Conservation (phyloP, 2,113 vertebrate species). For the Penelope pileata region DNA sequence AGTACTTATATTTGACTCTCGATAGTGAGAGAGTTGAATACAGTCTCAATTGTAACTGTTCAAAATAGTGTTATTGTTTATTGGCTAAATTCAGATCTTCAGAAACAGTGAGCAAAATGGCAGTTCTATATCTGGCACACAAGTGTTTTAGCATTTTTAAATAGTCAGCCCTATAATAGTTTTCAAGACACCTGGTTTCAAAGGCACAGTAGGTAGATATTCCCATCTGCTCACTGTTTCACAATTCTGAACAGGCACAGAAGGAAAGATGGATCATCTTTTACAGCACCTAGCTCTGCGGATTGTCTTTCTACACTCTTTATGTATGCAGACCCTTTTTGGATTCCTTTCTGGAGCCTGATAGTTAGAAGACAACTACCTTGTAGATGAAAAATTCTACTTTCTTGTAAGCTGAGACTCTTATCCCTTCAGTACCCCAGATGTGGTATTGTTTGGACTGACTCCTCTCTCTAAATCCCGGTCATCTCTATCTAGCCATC, state of each 20-base stretch:
- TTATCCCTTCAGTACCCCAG: neutral
- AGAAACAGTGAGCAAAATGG: neutral
- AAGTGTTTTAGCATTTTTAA: neutral
- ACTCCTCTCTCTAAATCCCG: neutral
- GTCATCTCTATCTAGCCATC: neutral
- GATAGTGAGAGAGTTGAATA: neutral
- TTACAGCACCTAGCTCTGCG: neutral
- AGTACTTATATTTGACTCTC: neutral
- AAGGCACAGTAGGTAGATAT: neutral
- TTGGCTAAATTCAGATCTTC: neutral
- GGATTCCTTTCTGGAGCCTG: neutral
- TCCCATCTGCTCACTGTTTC: neutral
- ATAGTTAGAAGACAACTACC: neutral
- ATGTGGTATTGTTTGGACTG: rapidly evolving
- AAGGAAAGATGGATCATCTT: neutral
- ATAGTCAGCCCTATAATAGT: neutral
- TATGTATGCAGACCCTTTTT: neutral
- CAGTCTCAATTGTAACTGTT: neutral
- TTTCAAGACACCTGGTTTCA: neutral
- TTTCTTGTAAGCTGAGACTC: neutral
- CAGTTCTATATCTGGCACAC: neutral
- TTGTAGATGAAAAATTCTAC: neutral
- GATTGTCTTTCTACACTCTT: neutral
- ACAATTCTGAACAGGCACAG: neutral
- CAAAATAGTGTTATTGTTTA: neutral